These are phyloP conservation scores for Marmota flaviventris DNA, from an alignment of 2,113 vertebrate genomes.

Conservation along the genomic window DNA sequence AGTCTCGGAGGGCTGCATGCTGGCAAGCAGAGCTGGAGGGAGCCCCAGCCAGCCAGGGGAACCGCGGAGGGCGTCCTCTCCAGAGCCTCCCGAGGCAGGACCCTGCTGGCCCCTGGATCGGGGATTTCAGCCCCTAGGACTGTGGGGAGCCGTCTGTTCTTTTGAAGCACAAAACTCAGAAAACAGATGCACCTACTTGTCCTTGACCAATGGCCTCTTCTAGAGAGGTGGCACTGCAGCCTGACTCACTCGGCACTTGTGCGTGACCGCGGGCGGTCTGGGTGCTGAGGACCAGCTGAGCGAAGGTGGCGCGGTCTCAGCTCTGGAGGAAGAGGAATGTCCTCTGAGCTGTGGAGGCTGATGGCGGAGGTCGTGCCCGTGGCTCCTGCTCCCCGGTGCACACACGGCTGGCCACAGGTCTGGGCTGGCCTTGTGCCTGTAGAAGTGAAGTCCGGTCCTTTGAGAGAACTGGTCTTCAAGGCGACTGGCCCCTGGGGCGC, in stretches of 20 bases:
- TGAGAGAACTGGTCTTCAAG: background rate
- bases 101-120: background rate
- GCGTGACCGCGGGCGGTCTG: too few relatives aligned
- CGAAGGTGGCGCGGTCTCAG: too few relatives aligned
- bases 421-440: background rate
- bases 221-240: too few relatives aligned
- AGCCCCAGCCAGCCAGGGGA: too few relatives aligned
- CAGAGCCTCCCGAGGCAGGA: background rate
- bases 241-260: too few relatives aligned
- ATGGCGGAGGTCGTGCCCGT: rapidly evolving
- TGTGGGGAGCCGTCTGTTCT: background rate
- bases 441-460: background rate
- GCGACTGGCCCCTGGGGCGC: background rate
- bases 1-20: background rate
- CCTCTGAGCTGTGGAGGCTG: too few relatives aligned
- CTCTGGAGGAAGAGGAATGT: too few relatives aligned
- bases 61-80: background rate
- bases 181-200: too few relatives aligned
- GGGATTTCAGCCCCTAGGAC: background rate
- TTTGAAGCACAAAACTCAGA: too few relatives aligned
- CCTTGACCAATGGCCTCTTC: too few relatives aligned
- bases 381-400: rapidly evolving
- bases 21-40: background rate
- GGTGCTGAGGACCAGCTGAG: too few relatives aligned
- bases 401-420: background rate